phyloP scores from a whole-genome alignment of 2,113 vertebrate species.

The Muscicapa adusta region DNA sequence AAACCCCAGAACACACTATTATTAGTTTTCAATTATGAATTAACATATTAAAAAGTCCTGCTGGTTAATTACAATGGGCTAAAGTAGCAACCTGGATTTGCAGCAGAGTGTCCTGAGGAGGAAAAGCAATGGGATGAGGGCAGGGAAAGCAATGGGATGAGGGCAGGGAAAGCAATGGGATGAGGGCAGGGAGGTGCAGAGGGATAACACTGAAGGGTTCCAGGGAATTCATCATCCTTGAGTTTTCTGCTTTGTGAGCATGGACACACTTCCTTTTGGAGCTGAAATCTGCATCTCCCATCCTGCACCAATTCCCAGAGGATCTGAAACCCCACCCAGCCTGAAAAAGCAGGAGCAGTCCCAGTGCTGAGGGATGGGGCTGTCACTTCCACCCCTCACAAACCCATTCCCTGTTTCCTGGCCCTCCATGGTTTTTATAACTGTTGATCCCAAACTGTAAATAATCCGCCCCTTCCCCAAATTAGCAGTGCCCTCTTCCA shows the following conservation, averaged over 20 bases:
- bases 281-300: neutral
- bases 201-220: neutral
- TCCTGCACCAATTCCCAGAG: neutral
- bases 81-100: neutral
- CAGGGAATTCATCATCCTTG: neutral
- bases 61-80: neutral
- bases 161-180: neutral
- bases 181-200: neutral
- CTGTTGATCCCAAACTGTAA: neutral
- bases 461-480: neutral
- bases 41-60: neutral
- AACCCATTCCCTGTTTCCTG: neutral
- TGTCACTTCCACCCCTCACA: fast-evolving
- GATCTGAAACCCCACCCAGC: neutral
- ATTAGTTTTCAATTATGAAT: neutral
- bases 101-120: neutral
- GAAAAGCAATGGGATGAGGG: neutral
- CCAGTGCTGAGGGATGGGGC: neutral
- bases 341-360: neutral
- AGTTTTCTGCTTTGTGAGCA: neutral
- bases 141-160: neutral
- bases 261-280: fast-evolving
- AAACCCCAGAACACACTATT: neutral
- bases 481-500: neutral
- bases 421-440: neutral